Conservation (phyloP, 1,140 invertebrate genomes). For the Phthorimaea operculella region DNA sequence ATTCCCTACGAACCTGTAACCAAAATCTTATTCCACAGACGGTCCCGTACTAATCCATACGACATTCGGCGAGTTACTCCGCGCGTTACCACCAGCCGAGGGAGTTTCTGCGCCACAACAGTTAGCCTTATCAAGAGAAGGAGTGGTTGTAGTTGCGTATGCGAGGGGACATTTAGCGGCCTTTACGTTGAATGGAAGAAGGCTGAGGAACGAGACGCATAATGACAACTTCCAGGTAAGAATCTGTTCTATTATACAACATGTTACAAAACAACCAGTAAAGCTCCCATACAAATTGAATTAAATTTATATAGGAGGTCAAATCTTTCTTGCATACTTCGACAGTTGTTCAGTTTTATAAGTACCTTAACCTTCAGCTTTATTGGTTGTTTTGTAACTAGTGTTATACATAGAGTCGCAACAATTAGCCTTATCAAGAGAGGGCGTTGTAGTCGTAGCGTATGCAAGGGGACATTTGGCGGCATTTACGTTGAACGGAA, state of each 20-base stretch:
- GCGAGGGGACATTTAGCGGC: constrained; percentile 92
- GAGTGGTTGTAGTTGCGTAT: constrained; percentile 95
- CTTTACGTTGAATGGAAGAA: constrained; percentile 92
- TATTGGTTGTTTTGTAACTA: too few species aligned
- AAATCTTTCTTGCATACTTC: too few species aligned
- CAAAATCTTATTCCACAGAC: constrained; percentile 72
- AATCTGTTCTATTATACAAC: constrained; percentile 10
- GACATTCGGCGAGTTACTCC: constrained; percentile 96
- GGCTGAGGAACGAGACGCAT: constrained; percentile 88
- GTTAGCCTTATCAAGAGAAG: constrained; percentile 94
- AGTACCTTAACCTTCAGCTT: too few species aligned
- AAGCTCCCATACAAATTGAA: too few species aligned
- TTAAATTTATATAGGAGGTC: too few species aligned
- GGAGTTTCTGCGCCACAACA: constrained; percentile 76
- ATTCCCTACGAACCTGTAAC: too few species aligned
- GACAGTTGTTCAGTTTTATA: too few species aligned
- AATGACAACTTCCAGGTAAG: constrained; percentile 94
- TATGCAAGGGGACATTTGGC: constrained; percentile 93
- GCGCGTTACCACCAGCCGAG: constrained; percentile 79
- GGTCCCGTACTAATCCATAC: constrained; percentile 98
- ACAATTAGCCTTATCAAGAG: constrained; percentile 92
- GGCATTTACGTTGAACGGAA: constrained; percentile 93
- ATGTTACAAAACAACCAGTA: too few species aligned
- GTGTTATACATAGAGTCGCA: too few species aligned
- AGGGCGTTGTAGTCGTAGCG: constrained; percentile 96